These are phyloP conservation scores for Callipepla squamata DNA, from an alignment of 2,113 vertebrate species.

Conservation along the genomic window DNA sequence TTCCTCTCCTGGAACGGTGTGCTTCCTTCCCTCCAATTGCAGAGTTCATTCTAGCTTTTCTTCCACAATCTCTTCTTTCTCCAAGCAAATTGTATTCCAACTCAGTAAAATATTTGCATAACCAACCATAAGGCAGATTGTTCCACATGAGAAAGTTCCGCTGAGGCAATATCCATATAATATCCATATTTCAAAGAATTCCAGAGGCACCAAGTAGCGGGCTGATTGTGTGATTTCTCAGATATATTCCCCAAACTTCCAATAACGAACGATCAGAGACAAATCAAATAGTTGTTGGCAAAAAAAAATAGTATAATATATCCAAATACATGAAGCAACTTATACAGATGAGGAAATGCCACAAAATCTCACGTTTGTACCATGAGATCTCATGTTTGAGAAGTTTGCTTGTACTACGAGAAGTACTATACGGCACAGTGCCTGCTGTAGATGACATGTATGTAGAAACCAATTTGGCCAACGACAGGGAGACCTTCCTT, in stretches of 20 bases:
- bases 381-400: background rate
- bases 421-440: background rate
- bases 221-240: background rate
- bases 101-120: background rate
- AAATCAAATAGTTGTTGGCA: background rate
- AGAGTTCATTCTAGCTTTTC: background rate
- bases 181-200: background rate
- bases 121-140: background rate
- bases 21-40: background rate
- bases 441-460: background rate
- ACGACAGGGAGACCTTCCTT: background rate
- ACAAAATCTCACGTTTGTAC: background rate
- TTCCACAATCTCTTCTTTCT: background rate
- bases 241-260: background rate
- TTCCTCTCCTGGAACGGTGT: rapidly evolving
- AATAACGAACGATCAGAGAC: background rate
- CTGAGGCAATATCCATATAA: background rate
- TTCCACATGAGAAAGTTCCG: background rate
- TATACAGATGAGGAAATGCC: background rate
- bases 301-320: background rate
- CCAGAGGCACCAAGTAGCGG: background rate
- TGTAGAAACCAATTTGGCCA: background rate
- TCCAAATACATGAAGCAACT: background rate
- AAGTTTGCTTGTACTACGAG: background rate
- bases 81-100: slow-evolving; percentile 22